Conservation (phyloP, 2,888 invertebrate genomes). For the Trilocha varians region DNA sequence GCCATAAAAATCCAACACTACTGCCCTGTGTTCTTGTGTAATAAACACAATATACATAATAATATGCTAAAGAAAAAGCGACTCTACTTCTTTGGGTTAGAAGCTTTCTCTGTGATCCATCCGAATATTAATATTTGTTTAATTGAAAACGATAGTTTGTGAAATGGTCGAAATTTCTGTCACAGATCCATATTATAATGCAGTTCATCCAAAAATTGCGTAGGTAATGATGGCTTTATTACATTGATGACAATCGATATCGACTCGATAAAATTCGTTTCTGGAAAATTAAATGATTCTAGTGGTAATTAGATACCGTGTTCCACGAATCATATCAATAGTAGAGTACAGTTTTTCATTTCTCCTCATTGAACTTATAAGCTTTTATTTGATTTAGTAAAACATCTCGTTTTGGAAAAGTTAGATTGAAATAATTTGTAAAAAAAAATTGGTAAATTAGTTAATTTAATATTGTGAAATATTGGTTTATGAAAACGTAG, state of each 20-base stretch:
- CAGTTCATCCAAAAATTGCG: slow-evolving; percentile 12
- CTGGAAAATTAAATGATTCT: too few relatives aligned
- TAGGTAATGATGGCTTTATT: background rate
- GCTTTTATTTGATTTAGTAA: background rate
- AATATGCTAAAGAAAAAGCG: background rate
- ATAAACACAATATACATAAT: background rate
- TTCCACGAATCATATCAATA: too few relatives aligned
- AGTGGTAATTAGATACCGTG: too few relatives aligned
- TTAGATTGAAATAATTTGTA: too few relatives aligned
- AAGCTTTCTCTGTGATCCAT: background rate
- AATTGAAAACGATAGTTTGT: slow-evolving; percentile 14
- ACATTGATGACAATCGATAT: background rate
- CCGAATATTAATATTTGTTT: slow-evolving; percentile 12
- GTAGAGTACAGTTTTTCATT: background rate
- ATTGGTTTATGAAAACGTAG: too few relatives aligned
- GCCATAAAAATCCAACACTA: slow-evolving; percentile 7
- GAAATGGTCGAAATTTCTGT: slow-evolving; percentile 14
- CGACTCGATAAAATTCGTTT: background rate
- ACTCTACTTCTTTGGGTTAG: background rate
- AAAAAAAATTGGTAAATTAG: too few relatives aligned
- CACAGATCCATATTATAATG: slow-evolving; percentile 12
- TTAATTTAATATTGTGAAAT: too few relatives aligned
- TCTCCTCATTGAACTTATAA: background rate
- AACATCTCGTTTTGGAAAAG: too few relatives aligned
- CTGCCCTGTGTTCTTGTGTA: slow-evolving; percentile 2